A percentile compares a stretch with the other conserved stretches of the same genome.
Conservation (phyloP, 2,113 vertebrate genomes). For the Amazona vittata region DNA sequence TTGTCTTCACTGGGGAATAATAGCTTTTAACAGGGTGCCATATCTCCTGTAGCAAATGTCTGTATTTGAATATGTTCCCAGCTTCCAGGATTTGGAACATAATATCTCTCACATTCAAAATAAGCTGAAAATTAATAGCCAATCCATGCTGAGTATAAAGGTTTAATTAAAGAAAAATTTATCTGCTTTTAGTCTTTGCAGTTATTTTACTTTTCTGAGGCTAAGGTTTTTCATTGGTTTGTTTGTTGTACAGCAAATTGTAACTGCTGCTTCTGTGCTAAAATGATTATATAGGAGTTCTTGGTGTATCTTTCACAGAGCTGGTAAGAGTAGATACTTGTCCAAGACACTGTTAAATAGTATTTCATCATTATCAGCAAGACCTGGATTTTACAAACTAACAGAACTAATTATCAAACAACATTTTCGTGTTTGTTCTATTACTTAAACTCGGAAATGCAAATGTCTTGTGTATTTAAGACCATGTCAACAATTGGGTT, state of each 20-base stretch:
- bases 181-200: neutral
- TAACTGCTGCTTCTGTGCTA: neutral
- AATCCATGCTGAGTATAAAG: neutral
- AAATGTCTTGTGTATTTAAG: neutral
- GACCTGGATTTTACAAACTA: neutral
- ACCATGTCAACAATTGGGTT: neutral
- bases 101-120: neutral
- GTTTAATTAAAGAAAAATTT: neutral
- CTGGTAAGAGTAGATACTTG: neutral
- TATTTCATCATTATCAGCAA: neutral
- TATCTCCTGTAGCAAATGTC: neutral
- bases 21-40: neutral
- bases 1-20: neutral
- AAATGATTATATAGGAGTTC: neutral
- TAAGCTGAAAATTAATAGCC: neutral
- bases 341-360: neutral
- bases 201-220: neutral
- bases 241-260: neutral
- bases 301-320: neutral
- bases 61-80: neutral
- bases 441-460: neutral
- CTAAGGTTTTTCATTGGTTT: neutral
- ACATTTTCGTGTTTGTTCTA: neutral
- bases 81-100: neutral
- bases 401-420: neutral